Percentiles rank a stretch among this genome's conserved stretches.
phyloP scores from a whole-genome alignment of 2,797 vertebrate genomes.

The Nannoperca australis region DNA sequence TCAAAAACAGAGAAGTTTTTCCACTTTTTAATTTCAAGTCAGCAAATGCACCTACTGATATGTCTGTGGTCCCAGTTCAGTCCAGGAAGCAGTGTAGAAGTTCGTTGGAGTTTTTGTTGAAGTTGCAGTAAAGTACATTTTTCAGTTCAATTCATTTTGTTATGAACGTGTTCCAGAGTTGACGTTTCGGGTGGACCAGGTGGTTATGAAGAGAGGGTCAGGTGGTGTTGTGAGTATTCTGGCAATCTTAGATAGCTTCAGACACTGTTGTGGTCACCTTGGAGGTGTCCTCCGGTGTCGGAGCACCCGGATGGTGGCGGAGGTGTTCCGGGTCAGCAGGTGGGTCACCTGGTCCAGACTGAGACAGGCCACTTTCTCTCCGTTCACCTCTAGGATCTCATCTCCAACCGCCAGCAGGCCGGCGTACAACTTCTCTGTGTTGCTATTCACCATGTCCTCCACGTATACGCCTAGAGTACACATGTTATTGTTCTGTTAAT shows the following conservation, averaged over 20 bases:
- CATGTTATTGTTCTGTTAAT: neutral
- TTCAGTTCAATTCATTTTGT: neutral
- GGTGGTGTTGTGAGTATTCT: neutral
- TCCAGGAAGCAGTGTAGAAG: neutral
- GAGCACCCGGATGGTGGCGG: slow-evolving; percentile 85
- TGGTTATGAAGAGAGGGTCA: neutral
- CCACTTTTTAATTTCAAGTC: neutral
- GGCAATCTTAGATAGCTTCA: no score
- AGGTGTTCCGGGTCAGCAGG: slow-evolving; percentile 80
- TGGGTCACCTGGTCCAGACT: slow-evolving; percentile 83
- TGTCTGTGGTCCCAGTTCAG: neutral
- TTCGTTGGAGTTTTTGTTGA: neutral
- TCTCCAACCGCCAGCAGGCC: slow-evolving; percentile 90
- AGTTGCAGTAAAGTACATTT: neutral
- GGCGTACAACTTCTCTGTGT: slow-evolving; percentile 89
- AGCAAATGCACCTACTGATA: no score
- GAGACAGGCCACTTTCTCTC: slow-evolving; percentile 87
- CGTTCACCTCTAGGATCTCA: slow-evolving; percentile 92
- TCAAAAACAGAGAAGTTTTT: neutral
- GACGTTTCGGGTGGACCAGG: neutral
- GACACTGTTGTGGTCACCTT: slow-evolving; percentile 37
- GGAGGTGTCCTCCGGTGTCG: slow-evolving; percentile 73
- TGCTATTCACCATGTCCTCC: slow-evolving; percentile 88
- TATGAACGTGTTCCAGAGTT: neutral
- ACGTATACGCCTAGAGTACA: slow-evolving; percentile 88